These are phyloP conservation scores for Mactra quadrangularis DNA, from an alignment of 1,140 invertebrate species.

Conservation along the genomic window DNA sequence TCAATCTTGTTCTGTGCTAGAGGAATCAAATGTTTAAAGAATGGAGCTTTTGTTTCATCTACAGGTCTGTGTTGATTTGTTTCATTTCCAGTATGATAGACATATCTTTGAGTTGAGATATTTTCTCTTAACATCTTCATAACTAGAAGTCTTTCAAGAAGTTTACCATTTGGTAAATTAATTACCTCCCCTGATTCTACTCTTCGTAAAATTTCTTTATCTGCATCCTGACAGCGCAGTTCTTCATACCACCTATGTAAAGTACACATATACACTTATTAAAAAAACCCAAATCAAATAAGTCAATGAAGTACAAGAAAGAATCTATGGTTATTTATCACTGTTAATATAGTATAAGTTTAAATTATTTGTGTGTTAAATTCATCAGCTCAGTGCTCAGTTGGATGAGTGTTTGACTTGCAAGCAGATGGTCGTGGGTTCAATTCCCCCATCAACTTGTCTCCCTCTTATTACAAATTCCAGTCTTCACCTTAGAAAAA, in stretches of 20 bases:
- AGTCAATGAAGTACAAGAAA: no score
- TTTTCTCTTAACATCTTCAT: slow-evolving; percentile 70
- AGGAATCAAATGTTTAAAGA: slow-evolving; percentile 68
- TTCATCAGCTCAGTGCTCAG: no score
- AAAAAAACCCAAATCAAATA: no score
- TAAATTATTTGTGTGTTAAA: no score
- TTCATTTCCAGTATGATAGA: background rate
- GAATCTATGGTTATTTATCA: no score
- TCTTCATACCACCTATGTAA: slow-evolving; percentile 82
- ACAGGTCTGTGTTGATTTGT: background rate
- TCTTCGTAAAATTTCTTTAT: slow-evolving; percentile 72
- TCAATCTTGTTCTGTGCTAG: slow-evolving; percentile 76
- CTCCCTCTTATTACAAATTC: no score
- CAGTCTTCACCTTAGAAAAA: no score
- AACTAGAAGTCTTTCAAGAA: slow-evolving; percentile 79
- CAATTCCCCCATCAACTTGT: no score
- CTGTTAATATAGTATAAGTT: no score
- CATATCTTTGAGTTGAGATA: background rate
- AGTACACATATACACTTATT: no score
- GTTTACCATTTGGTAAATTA: slow-evolving; percentile 80
- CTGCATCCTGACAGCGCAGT: slow-evolving; percentile 73
- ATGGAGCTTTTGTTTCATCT: slow-evolving; percentile 66
- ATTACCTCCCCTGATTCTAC: slow-evolving; percentile 73
- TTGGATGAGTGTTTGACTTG: no score
- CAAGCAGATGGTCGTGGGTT: no score